Percentiles rank a stretch among this genome's conserved stretches.
Evolutionary conservation across 2,888 invertebrate species (phyloP).

Genomic region (Leptarthrus brevirostris): DNA sequence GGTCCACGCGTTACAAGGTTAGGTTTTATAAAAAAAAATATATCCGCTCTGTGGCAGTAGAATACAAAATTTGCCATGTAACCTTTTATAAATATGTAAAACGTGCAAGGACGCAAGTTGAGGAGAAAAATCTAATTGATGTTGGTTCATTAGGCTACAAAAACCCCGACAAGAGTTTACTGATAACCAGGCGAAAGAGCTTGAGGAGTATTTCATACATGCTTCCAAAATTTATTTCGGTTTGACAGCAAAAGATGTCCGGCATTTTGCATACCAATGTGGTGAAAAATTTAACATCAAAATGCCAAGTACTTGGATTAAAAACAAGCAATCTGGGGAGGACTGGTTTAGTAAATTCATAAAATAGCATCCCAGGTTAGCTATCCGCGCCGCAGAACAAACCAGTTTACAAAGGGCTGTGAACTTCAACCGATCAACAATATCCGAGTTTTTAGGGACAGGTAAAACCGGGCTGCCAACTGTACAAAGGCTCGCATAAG

Average conservation of each 20-base stretch:
- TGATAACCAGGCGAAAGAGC: neutral
- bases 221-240: neutral
- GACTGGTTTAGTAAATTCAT: neutral
- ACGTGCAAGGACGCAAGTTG: neutral
- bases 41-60: neutral
- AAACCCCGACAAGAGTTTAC: neutral
- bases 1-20: too few species aligned
- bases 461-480: constrained; percentile 44
- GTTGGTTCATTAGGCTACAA: neutral
- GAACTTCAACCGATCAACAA: neutral
- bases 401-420: neutral
- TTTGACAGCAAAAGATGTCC: neutral
- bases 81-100: too few species aligned
- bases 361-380: neutral
- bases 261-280: neutral
- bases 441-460: constrained; percentile 1
- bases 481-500: constrained; percentile 14
- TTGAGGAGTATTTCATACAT: neutral
- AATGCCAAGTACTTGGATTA: neutral
- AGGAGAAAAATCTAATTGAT: neutral
- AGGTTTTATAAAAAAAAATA: neutral
- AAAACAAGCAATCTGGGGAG: too few species aligned
- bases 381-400: neutral
- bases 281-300: neutral
- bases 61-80: neutral